Percentiles rank a stretch among this genome's conserved stretches.
phyloP scores from a whole-genome alignment of 2,888 invertebrate species.

The Chrysina gloriosa region DNA sequence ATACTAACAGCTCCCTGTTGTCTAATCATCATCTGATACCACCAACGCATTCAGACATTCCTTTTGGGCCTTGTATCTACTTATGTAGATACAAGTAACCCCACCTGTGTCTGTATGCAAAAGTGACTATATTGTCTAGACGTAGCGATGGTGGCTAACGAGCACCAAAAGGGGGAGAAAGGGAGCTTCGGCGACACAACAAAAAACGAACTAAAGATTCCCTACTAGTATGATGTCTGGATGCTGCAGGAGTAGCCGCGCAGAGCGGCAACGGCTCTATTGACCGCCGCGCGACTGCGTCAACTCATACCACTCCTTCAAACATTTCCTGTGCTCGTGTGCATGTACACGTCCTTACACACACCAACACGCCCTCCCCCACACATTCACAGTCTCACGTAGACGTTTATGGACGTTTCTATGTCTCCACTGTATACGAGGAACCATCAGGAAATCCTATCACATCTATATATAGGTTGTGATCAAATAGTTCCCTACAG shows the following conservation, averaged over 20 bases:
- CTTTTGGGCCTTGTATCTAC: conserved; percentile 34
- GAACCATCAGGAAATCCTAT: neutral
- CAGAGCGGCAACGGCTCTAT: conserved; percentile 31
- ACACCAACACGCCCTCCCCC: neutral
- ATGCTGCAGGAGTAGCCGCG: conserved; percentile 37
- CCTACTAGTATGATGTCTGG: conserved; percentile 32
- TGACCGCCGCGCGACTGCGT: conserved; percentile 42
- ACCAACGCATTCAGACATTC: conserved; percentile 41
- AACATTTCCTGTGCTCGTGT: conserved; percentile 19
- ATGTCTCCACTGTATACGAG: conserved; percentile 9
- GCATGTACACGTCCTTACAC: conserved; percentile 16
- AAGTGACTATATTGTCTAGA: conserved; percentile 36
- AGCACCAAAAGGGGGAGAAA: conserved; percentile 32
- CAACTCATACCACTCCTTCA: conserved; percentile 37
- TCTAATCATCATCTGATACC: conserved; percentile 42
- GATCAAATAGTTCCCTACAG: neutral
- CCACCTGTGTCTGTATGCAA: conserved; percentile 38
- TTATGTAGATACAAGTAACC: conserved; percentile 35
- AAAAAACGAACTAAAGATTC: conserved; percentile 32
- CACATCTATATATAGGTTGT: neutral
- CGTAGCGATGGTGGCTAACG: conserved; percentile 23
- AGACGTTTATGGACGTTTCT: conserved; percentile 21
- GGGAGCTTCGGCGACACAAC: conserved; percentile 26
- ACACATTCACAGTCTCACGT: conserved; percentile 27
- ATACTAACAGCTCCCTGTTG: conserved; percentile 60